Base-by-base conservation (phyloP, 1,140 invertebrate species). In the Cyphomyrmex costatus region DNA sequence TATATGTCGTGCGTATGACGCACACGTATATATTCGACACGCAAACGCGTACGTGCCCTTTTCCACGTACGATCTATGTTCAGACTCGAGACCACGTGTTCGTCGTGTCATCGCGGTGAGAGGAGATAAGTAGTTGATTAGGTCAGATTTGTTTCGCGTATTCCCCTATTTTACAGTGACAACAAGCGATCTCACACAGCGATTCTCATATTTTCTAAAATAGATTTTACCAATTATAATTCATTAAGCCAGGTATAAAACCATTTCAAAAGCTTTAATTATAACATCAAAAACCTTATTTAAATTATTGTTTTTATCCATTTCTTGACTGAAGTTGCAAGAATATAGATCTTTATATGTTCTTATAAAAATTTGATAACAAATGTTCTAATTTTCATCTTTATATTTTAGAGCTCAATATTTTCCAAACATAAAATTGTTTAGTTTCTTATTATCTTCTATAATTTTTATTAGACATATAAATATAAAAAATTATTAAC, bases 101-200 rank as follows among this genome's bases (percentile, higher is more conserved):
- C 65, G 14, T 42, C 36, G 36, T 49, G 65, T 68, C 65, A 49
- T 46, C 21, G 5, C 65, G 36, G 36, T 24, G 24, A 21, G 21
- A 46, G 21, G 21, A 21, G 65, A 42, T 68, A 68, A 68, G 65
- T 49, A 42, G 65, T 21, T 42, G 65, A 68, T 68, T 68, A 68
- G 65, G 2, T 49, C 36, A 68, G 36, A 68, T 68, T 24, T 68
- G 63, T 66, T 21, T 42, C 33, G 21, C 49, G 1, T 49, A 7
- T 24, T 24, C 21, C 21, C 33, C 8, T 14, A 5, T 68, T 63
- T 46, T 12, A 68, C 36, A 66, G 8, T 66, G 33, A 36, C 30
- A 36, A 12, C 36, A 68, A 24, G 5, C 36, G 36, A 49, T 12
- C 3, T 66, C 30, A 21, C 4, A 46, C 65, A 68, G 36, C 49